phyloP scores from a whole-genome alignment of 2,888 invertebrate genomes.

The Barypeithes pellucidus region DNA sequence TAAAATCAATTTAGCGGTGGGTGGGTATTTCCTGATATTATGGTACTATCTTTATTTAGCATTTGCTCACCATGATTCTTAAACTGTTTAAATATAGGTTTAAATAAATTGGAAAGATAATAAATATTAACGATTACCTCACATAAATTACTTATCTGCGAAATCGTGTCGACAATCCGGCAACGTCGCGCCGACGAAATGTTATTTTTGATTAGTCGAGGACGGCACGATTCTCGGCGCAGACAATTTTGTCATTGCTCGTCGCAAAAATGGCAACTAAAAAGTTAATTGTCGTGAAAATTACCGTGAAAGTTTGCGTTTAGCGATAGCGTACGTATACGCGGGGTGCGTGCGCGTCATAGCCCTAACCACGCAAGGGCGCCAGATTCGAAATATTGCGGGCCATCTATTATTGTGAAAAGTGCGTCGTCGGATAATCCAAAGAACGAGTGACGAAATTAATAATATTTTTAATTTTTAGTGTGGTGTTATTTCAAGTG shows the following conservation, averaged over 20 bases:
- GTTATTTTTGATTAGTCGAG: constrained; percentile 54
- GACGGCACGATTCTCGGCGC: constrained; percentile 49
- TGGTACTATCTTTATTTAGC: too few species aligned
- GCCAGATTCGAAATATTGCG: constrained; percentile 39
- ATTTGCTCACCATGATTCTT: too few species aligned
- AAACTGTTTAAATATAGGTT: not conserved
- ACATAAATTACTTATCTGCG: constrained; percentile 16
- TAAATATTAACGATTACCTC: not conserved
- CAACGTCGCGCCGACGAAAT: constrained; percentile 46
- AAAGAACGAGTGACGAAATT: constrained; percentile 30
- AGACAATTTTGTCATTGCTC: constrained; percentile 49
- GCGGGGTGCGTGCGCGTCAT: constrained; percentile 29
- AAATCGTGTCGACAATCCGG: constrained; percentile 25
- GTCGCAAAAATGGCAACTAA: constrained; percentile 45
- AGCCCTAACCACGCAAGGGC: constrained; percentile 19
- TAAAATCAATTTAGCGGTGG: too few species aligned
- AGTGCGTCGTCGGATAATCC: constrained; percentile 28
- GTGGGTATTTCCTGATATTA: too few species aligned
- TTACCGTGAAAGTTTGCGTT: constrained; percentile 14
- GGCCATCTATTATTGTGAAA: not conserved
- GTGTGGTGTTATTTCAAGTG: constrained; percentile 48
- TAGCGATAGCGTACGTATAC: constrained; percentile 31
- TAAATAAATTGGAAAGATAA: not conserved
- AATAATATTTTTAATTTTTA: constrained; percentile 30
- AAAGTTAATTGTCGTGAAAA: constrained; percentile 31